Evolutionary conservation across 2,797 vertebrate species (phyloP), one percentile per base, ranked within the genome.

Genomic region (Falco peregrinus): DNA sequence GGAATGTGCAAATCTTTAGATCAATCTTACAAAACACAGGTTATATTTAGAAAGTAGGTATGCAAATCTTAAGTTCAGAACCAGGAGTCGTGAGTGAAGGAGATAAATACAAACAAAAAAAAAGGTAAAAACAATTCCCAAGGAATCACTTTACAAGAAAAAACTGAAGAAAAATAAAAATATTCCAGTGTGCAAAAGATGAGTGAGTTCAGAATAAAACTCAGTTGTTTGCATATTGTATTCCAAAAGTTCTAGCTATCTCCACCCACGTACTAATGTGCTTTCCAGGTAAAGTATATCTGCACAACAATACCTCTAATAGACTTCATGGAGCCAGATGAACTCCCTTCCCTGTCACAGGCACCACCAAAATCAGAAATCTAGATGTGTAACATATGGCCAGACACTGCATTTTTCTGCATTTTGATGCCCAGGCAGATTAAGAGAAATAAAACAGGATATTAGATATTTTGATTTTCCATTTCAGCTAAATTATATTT

Each of bases 241-340:
- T 93, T 88, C 89, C 87, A 91, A 79, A 93, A 93, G 29, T 51
- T 90, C 77, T 61, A 67, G 21, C 51, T 82, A 15, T 82, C 95
- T 79, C 91, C 95, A 96, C 88, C 94, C 95, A 87, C 83, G 60
- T 14, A 43, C 51, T 95, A 90, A 95, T 94, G 93, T 74, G 56
- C 90, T 95, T 96, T 96, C 94, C 95, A 95, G 95, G 96, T 97
- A 97, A 93, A 95, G 70, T 22, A 37, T 17, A 87, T 90, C 70
- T 84, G 48, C 86, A 70, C 77, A 78, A 31, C 84, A 90, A n/a
- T 65, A 79, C n/a, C 26, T 94, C 70, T 61, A 65, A 53, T 2
- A 70, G 73, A 47, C 56, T 90, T 70, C 48, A 45, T 29, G 83
- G 79, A 93, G 60, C 41, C 83, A 70, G 74, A 70, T 70, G n/a